Conservation (phyloP, 2,797 vertebrate genomes). For the Scolopax rusticola region DNA sequence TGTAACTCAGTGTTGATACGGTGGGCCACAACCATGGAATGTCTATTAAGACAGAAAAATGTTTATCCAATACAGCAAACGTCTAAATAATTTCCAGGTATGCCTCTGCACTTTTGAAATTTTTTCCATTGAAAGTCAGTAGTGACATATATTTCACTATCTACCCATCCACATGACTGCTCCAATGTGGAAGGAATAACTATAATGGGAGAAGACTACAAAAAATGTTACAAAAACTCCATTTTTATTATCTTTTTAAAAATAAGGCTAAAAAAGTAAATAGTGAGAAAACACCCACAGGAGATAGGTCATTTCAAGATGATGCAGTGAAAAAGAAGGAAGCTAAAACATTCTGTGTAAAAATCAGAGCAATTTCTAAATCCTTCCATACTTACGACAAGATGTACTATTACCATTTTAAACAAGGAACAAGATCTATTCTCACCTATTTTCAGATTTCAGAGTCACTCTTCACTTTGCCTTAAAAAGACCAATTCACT, state of each 20-base stretch:
- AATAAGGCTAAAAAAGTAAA: constrained; percentile 15
- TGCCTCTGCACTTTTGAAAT: background rate
- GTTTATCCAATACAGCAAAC: background rate
- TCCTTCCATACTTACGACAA: background rate
- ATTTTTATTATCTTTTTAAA: background rate
- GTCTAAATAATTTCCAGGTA: constrained; percentile 40
- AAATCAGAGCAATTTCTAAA: background rate
- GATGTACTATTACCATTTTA: background rate
- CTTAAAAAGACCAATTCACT: background rate
- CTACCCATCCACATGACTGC: background rate
- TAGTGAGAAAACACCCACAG: background rate
- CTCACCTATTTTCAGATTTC: background rate
- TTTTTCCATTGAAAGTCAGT: background rate
- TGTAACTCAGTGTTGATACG: background rate
- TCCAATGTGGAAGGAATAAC: background rate
- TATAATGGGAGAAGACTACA: background rate
- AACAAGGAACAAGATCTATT: background rate
- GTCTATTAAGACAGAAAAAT: background rate
- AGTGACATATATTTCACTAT: background rate
- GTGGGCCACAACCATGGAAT: background rate
- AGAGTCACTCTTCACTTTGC: background rate
- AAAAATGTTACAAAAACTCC: background rate
- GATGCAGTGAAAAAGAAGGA: constrained; percentile 19
- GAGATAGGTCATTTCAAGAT: background rate
- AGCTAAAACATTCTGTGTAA: background rate